A percentile compares a stretch with the other conserved stretches of the same genome.
phyloP scores from a whole-genome alignment of 2,888 invertebrate species.

The Ischnus inquisitorius region DNA sequence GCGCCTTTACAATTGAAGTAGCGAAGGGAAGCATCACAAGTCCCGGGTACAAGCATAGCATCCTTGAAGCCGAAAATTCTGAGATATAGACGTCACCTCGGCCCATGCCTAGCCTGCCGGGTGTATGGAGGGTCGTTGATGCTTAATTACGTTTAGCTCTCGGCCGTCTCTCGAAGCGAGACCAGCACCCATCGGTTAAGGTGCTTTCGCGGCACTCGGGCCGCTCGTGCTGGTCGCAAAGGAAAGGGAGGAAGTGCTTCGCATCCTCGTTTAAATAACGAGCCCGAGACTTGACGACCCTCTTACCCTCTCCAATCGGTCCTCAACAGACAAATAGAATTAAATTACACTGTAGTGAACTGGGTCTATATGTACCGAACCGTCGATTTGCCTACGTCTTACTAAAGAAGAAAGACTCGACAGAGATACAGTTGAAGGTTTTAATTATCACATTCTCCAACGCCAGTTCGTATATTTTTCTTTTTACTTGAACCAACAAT shows the following conservation, averaged over 20 bases:
- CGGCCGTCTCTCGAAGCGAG: conserved; percentile 19
- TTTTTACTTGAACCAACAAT: neutral
- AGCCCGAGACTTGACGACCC: conserved; percentile 33
- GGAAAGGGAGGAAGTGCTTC: conserved; percentile 33
- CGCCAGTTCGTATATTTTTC: no score
- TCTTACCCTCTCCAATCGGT: conserved; percentile 26
- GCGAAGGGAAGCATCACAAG: neutral
- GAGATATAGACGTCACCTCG: conserved; percentile 33
- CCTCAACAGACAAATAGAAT: conserved; percentile 50
- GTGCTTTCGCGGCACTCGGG: conserved; percentile 15
- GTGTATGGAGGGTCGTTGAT: conserved; percentile 29
- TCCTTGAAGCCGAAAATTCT: conserved; percentile 15
- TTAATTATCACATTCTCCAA: no score
- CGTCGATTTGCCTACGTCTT: conserved; percentile 4
- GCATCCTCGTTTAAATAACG: conserved; percentile 60
- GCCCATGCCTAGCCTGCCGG: neutral
- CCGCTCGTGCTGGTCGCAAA: conserved; percentile 20
- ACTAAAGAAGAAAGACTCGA: neutral
- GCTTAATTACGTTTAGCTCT: conserved; percentile 48
- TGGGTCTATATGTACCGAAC: conserved; percentile 7
- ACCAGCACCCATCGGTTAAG: conserved; percentile 19
- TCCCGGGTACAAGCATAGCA: neutral
- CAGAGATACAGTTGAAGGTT: neutral
- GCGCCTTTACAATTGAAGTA: conserved; percentile 25
- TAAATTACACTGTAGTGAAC: conserved; percentile 32